These are phyloP conservation scores for Punctoribates punctum DNA, from an alignment of 2,888 invertebrate genomes.

Conservation along the genomic window DNA sequence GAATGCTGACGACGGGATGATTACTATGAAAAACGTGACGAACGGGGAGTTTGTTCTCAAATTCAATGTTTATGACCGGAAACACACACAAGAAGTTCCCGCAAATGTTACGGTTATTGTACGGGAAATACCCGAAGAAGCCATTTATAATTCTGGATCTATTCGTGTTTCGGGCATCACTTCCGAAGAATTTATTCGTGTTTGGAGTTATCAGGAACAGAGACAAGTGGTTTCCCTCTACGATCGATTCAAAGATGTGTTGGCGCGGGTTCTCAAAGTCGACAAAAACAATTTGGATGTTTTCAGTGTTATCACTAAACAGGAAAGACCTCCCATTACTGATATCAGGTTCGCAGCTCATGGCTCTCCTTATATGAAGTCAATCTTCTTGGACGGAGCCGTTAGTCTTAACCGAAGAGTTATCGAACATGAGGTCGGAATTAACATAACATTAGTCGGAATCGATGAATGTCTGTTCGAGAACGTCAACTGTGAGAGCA, in stretches of 20 bases:
- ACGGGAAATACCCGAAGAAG: constrained; percentile 89
- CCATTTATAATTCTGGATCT: constrained; percentile 91
- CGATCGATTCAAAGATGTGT: constrained; percentile 80
- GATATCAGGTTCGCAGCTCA: constrained; percentile 92
- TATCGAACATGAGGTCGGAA: constrained; percentile 88
- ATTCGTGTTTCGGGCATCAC: constrained; percentile 78
- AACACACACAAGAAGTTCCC: constrained; percentile 89
- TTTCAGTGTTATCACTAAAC: constrained; percentile 81
- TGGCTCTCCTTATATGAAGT: constrained; percentile 91
- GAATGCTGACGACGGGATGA: constrained; percentile 87
- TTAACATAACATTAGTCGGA: constrained; percentile 95
- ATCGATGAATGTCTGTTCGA: constrained; percentile 94
- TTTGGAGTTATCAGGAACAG: constrained; percentile 86
- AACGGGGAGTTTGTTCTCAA: constrained; percentile 61
- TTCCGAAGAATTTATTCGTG: constrained; percentile 91
- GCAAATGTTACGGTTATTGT: constrained; percentile 95
- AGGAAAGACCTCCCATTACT: constrained; percentile 76
- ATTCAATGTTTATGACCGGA: constrained; percentile 81
- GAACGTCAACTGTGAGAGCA: constrained; percentile 91
- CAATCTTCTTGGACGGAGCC: constrained; percentile 87
- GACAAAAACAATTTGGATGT: constrained; percentile 87
- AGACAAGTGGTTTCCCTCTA: constrained; percentile 79
- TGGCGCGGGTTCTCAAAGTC: constrained; percentile 76
- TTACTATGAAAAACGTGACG: constrained; percentile 89
- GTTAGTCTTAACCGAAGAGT: constrained; percentile 88